phyloP scores from a whole-genome alignment of 2,797 vertebrate genomes.

The Aldrovandia affinis region DNA sequence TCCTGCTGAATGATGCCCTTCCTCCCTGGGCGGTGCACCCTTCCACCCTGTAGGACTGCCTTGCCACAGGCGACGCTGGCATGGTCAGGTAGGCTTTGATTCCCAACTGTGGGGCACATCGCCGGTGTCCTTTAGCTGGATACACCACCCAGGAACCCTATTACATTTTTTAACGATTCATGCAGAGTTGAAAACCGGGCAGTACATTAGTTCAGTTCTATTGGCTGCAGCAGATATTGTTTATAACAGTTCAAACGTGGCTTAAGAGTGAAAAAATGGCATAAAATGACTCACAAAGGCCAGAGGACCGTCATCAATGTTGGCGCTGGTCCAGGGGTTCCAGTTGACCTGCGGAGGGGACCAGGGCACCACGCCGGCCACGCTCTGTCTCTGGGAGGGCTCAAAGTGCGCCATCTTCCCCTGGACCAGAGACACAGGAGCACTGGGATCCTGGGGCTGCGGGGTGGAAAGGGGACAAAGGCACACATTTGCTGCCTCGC shows the following conservation, averaged over 20 bases:
- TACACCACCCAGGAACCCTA: too few species aligned
- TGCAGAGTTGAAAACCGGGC: too few species aligned
- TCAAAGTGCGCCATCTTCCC: constrained; percentile 90
- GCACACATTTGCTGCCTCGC: not conserved
- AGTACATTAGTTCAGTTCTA: too few species aligned
- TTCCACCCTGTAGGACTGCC: too few species aligned
- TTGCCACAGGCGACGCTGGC: too few species aligned
- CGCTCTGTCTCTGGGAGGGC: constrained; percentile 84
- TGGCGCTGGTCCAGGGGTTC: constrained; percentile 98
- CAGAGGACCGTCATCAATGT: constrained; percentile 94
- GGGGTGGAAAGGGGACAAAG: not conserved
- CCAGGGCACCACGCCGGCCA: constrained; percentile 89
- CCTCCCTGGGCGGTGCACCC: too few species aligned
- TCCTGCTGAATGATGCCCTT: too few species aligned
- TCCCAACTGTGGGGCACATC: too few species aligned
- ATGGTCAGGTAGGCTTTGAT: too few species aligned
- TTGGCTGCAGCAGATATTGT: too few species aligned
- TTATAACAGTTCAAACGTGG: not conserved
- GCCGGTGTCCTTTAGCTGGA: too few species aligned
- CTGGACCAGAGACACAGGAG: constrained; percentile 79
- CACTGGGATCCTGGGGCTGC: constrained; percentile 76
- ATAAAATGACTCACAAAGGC: constrained; percentile 73
- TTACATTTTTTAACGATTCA: too few species aligned
- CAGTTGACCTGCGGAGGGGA: constrained; percentile 96
- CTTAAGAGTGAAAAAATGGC: not conserved